These are phyloP conservation scores for Callipepla squamata DNA, from an alignment of 2,113 vertebrate species.

Conservation along the genomic window DNA sequence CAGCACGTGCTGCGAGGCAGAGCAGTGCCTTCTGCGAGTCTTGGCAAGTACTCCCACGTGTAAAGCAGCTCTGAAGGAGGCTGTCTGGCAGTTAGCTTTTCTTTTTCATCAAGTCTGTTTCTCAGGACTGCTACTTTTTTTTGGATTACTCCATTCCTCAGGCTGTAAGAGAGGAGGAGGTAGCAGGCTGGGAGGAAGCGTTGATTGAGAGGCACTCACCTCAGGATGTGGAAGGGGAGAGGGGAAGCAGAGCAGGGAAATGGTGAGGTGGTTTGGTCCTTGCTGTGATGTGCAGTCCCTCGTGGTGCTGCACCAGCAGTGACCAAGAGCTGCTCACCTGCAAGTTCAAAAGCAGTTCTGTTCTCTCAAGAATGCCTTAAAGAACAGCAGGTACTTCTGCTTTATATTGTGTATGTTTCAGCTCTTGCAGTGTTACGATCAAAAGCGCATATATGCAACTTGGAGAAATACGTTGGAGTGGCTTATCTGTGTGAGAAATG, in stretches of 20 bases:
- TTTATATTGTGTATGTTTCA: slow-evolving; percentile 13
- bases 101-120: slow-evolving; percentile 60
- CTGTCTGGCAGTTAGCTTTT: slow-evolving; percentile 66
- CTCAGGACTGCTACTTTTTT: slow-evolving; percentile 32
- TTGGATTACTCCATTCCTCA: slow-evolving; percentile 14
- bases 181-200: neutral
- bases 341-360: slow-evolving; percentile 10
- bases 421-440: neutral
- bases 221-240: neutral
- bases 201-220: neutral
- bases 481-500: slow-evolving; percentile 37
- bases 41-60: slow-evolving; percentile 43
- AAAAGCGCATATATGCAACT: neutral
- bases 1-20: neutral
- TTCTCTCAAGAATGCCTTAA: slow-evolving; percentile 2
- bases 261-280: neutral
- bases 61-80: slow-evolving; percentile 19
- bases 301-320: neutral
- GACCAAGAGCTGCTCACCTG: neutral
- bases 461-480: slow-evolving; percentile 41
- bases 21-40: slow-evolving; percentile 45
- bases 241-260: neutral
- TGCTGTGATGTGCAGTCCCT: neutral
- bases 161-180: slow-evolving; percentile 25
- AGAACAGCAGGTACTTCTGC: slow-evolving; percentile 3